Evolutionary conservation across 23 tunicate genomes (phyloP), one percentile per base, ranked within the genome.

Genomic region (Aplidium turbinatum): DNA sequence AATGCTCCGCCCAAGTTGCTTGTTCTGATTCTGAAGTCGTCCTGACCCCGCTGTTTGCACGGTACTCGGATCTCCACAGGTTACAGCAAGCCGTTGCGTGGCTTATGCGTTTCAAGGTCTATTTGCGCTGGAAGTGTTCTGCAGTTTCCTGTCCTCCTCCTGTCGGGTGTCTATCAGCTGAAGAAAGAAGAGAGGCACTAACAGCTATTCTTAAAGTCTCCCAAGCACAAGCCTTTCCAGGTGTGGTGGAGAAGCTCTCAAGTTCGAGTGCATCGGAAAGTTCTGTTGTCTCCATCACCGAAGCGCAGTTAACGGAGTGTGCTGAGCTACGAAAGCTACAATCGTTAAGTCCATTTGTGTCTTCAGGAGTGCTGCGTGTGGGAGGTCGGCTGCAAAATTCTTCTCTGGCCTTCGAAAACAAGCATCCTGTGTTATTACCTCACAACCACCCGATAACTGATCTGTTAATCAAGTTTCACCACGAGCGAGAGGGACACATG

Each of bases 361-460:
- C 45, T n/a, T 21, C 40, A 22, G 75, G 75, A 45, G 29, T 69
- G 13, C 30, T 69, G 33, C 13, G 16, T 40, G 75, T 69, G 13
- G 75, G 75, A 7, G 75, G 75, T 25, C 31, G 75, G n/a, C 24
- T 69, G 9, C 75, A 69, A 19, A 40, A 42, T 0, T 22, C 75
- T 29, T 13, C 29, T 18, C 58, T 69, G 11, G 11, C 11, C 19
- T 18, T 11, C 9, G 18, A 21, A 19, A 22, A n/a, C 0, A 69
- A 42, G 61, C 75, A 69, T 42, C 75, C 26, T 1, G 45, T 69
- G 28, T 19, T 40, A 0, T 29, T 69, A 7, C 75, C 75, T 0
- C n/a, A 0, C 25, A 20, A 0, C 26, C 75, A 69, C 29, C 0
- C 9, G 20, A 30, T 69, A 28, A 69, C 75, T 0, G 58, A 42